Evolutionary conservation across 2,113 vertebrate genomes (phyloP).

Genomic region (Entomyzon cyanotis): DNA sequence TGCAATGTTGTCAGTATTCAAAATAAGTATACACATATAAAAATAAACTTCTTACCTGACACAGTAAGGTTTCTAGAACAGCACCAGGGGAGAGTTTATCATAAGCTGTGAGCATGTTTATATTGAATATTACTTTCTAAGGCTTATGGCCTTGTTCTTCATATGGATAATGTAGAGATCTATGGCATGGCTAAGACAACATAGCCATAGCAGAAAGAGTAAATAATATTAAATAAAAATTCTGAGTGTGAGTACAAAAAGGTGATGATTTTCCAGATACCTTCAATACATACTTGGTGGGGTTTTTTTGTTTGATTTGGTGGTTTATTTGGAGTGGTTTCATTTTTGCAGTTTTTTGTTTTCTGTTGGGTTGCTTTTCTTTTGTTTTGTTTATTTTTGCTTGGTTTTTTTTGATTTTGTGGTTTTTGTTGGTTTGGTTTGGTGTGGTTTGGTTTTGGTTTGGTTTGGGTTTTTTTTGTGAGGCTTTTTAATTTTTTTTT

Average conservation of each 20-base stretch:
- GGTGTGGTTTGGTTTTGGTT: neutral
- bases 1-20: neutral
- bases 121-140: neutral
- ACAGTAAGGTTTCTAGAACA: neutral
- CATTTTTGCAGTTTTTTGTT: neutral
- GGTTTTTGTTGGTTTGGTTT: neutral
- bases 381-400: neutral
- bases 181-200: neutral
- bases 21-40: neutral
- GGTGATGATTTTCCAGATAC: neutral
- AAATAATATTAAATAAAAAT: neutral
- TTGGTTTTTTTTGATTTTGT: neutral
- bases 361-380: neutral
- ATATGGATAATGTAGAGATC: neutral
- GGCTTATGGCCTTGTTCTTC: neutral
- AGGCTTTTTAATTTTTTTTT: no score
- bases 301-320: fast-evolving
- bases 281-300: neutral
- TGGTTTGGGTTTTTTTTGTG: neutral
- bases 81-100: neutral
- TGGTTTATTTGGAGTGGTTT: neutral
- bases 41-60: neutral
- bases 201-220: neutral
- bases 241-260: neutral
- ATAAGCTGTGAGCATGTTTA: neutral